These are phyloP conservation scores for Ophiodon elongatus DNA, from an alignment of 2,113 vertebrate genomes.

Conservation along the genomic window DNA sequence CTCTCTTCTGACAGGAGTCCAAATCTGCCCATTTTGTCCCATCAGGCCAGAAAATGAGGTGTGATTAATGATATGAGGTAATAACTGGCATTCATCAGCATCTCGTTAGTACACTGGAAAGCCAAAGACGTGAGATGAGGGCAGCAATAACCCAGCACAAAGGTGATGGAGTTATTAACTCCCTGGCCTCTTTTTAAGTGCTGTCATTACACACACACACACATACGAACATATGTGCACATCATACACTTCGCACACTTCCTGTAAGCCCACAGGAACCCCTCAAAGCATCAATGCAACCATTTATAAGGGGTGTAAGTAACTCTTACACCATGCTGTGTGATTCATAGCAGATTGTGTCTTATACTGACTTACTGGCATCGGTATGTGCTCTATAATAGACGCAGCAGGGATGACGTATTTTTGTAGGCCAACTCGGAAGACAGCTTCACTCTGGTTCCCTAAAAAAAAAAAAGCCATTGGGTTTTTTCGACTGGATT, in stretches of 20 bases:
- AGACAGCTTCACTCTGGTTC: not conserved
- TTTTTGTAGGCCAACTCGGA: not conserved
- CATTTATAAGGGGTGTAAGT: slow-evolving; percentile 9
- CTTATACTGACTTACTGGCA: not conserved
- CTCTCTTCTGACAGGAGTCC: slow-evolving; percentile 3
- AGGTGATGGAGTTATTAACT: slow-evolving; percentile 31
- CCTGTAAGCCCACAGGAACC: not conserved
- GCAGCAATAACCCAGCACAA: slow-evolving; percentile 10
- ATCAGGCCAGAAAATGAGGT: slow-evolving; percentile 35
- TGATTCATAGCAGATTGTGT: slow-evolving; percentile 36
- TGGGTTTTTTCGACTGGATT: not conserved
- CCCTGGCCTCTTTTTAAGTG: not conserved
- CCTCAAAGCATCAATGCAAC: not conserved
- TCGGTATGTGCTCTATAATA: slow-evolving; percentile 2
- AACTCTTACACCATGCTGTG: not conserved
- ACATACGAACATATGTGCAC: not conserved
- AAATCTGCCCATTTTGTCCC: slow-evolving; percentile 19
- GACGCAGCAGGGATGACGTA: not conserved
- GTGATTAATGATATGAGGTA: slow-evolving; percentile 56
- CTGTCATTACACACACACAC: not conserved
- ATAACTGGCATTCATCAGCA: slow-evolving; percentile 65
- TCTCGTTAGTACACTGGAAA: slow-evolving; percentile 38
- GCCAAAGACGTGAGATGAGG: slow-evolving; percentile 18
- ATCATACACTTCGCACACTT: not conserved
- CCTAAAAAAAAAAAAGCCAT: not conserved